A percentile compares a stretch with the other conserved stretches of the same genome.
Evolutionary conservation across 2,113 vertebrate genomes (phyloP).

Genomic region (Clarias batrachus): DNA sequence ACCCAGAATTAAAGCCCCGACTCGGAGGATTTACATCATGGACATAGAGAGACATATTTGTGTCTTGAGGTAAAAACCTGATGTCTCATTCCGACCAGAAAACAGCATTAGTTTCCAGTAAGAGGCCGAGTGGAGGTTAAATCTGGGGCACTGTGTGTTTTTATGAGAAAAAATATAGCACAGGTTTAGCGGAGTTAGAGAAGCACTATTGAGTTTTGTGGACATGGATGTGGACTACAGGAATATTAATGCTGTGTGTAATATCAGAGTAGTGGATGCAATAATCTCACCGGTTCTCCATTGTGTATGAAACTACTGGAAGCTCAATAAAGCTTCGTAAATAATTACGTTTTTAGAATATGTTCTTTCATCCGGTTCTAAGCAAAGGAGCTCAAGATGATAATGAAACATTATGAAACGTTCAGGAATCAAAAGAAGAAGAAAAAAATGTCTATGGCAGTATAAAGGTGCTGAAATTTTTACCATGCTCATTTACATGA

Average conservation of each 20-base stretch:
- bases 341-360: not conserved
- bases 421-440: not conserved
- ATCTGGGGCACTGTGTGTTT: not conserved
- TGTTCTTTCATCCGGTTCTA: not conserved
- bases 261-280: not conserved
- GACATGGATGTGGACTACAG: not conserved
- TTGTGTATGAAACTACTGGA: not conserved
- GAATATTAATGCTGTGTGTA: not conserved
- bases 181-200: not conserved
- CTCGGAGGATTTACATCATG: conserved; percentile 4
- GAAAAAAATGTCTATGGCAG: too few species aligned
- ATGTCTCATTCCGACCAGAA: conserved; percentile 11
- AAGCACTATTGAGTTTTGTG: not conserved
- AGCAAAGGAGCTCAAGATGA: not conserved
- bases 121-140: not conserved
- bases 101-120: conserved; percentile 7
- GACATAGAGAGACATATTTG: conserved; percentile 4
- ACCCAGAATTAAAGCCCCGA: conserved; percentile 15
- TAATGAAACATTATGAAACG: not conserved
- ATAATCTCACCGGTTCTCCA: not conserved
- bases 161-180: conserved; percentile 1
- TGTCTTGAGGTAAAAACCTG: conserved; percentile 6
- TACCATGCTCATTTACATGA: too few species aligned
- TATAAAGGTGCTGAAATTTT: not conserved
- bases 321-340: not conserved